Percentiles rank a stretch among this genome's conserved stretches.
Conservation (phyloP, 2,888 invertebrate species). For the Acronicta aceris region DNA sequence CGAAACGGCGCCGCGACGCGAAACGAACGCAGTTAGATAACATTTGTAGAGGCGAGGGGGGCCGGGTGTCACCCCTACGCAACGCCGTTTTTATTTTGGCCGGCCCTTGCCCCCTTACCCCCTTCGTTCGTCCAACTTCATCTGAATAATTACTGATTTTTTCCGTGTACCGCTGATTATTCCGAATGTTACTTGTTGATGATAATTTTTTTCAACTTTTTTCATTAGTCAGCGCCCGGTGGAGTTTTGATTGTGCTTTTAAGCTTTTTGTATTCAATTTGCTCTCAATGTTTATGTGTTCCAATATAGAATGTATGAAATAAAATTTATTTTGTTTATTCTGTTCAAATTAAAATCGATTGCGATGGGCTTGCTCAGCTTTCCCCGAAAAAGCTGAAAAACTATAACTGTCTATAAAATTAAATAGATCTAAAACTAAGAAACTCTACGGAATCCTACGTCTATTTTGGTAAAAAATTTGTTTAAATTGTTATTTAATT, state of each 20-base stretch:
- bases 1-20: constrained; percentile 81
- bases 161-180: constrained; percentile 89
- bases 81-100: constrained; percentile 89
- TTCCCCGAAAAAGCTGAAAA: constrained; percentile 9
- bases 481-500: too few species aligned
- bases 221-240: constrained; percentile 77
- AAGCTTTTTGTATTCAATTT: constrained; percentile 65
- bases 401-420: neutral
- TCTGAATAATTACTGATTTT: constrained; percentile 90
- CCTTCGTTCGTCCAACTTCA: constrained; percentile 89
- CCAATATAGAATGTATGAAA: constrained; percentile 51
- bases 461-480: too few species aligned
- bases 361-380: constrained; percentile 29
- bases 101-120: constrained; percentile 87
- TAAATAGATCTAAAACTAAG: too few species aligned
- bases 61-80: constrained; percentile 87
- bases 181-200: constrained; percentile 89
- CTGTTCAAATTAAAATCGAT: constrained; percentile 41
- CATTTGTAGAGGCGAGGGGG: constrained; percentile 85
- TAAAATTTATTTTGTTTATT: constrained; percentile 46
- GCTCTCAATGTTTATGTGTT: constrained; percentile 52
- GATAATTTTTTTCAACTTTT: constrained; percentile 84
- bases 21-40: constrained; percentile 88
- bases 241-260: constrained; percentile 68
- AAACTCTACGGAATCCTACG: too few species aligned